Evolutionary conservation across 2,797 vertebrate genomes (phyloP).

Genomic region (Aulostomus chinensis): DNA sequence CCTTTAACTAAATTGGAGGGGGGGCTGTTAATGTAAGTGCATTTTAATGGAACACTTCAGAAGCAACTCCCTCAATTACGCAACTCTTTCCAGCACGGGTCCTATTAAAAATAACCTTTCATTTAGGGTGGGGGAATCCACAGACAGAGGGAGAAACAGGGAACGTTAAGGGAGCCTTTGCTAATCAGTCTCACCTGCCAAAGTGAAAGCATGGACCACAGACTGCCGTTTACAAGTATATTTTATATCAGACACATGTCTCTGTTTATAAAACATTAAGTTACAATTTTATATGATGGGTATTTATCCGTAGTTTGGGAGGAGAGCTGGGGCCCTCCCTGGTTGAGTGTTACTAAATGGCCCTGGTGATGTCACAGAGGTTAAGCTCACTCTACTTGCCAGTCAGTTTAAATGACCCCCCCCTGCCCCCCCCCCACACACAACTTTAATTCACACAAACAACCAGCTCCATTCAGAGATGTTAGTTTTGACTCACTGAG

Average conservation of each 20-base stretch:
- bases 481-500: no score
- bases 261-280: slow-evolving; percentile 70
- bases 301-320: slow-evolving; percentile 38
- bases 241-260: slow-evolving; percentile 76
- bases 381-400: slow-evolving; percentile 36
- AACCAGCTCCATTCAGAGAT: no score
- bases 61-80: slow-evolving; percentile 71
- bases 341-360: slow-evolving; percentile 35
- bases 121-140: slow-evolving; percentile 48
- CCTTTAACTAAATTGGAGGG: slow-evolving; percentile 62
- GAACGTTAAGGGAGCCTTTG: slow-evolving; percentile 44
- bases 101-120: slow-evolving; percentile 74
- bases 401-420: slow-evolving; percentile 48
- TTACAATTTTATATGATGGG: slow-evolving; percentile 53
- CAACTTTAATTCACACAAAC: no score
- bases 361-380: slow-evolving; percentile 44
- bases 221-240: slow-evolving; percentile 54
- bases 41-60: slow-evolving; percentile 75
- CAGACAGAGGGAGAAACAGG: slow-evolving; percentile 45
- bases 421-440: neutral
- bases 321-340: slow-evolving; percentile 34
- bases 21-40: slow-evolving; percentile 68
- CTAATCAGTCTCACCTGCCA: slow-evolving; percentile 77
- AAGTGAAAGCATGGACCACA: slow-evolving; percentile 49
- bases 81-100: slow-evolving; percentile 70